Evolutionary conservation across 2,797 vertebrate genomes (phyloP), one percentile per base, ranked within the genome.

Genomic region (Phrynocephalus vlangalii): DNA sequence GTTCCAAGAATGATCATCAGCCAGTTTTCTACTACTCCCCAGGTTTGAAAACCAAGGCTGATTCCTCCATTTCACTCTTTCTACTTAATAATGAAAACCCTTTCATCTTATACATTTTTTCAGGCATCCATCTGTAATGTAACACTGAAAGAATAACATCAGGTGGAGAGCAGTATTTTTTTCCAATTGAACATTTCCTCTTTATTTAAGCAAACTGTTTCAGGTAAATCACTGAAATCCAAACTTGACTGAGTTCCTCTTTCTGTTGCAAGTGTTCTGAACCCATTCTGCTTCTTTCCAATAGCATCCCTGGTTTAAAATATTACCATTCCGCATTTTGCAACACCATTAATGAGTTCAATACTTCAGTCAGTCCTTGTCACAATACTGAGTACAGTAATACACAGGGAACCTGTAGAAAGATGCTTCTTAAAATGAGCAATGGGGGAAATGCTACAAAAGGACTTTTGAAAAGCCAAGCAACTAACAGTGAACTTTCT

Each of bases 1-100:
- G 91, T 90, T 93, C 91, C 92, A 90, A 94, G 94, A 94, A 87
- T 75, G 81, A 92, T 86, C 91, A 92, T 89, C 91, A 94, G 24
- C 56, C 33, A 60, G 6, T 33, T 44, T 48, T 8, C 33, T 83
- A 33, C 70, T 79, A 88, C 28, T 90, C 88, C 85, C 82, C 13
- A 30, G 79, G 85, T 86, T 88, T 90, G 85, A 90, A 44, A 9
- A 22, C 48, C 30, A 50, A 50, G 22, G 18, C 20, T 13, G 1
- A 68, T 79, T 89, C 88, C 88, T 90, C 81, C 81, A 68, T 10
- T 80, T 92, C 88, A 88, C 83, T 77, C 28, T 79, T 79, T 83
- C 84, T 70, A 78, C 85, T 92, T 91, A 2, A 79, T 90, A 91
- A 89, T 0, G 0, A 85, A 92, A 89, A 89, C 85, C 81, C 86